Evolutionary conservation across 2,797 vertebrate genomes (phyloP).

Genomic region (Epinephelus awoara): DNA sequence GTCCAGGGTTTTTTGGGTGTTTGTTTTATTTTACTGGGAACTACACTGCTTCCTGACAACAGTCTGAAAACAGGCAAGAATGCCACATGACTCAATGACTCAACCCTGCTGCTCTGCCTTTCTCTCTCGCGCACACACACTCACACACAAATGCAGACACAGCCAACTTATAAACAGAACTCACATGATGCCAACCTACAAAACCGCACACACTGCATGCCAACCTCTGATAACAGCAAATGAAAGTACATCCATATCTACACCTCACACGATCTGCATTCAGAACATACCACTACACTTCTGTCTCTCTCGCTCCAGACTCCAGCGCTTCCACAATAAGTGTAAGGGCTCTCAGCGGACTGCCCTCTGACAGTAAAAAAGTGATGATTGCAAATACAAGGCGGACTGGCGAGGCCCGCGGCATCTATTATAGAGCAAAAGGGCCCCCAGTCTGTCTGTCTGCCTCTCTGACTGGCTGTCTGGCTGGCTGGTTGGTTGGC

Average conservation of each 20-base stretch:
- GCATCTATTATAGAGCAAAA: slow-evolving; percentile 86
- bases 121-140: slow-evolving; percentile 37
- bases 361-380: slow-evolving; percentile 89
- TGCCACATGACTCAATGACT: slow-evolving; percentile 83
- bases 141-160: slow-evolving; percentile 32
- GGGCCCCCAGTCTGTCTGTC: slow-evolving; percentile 80
- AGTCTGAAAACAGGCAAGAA: slow-evolving; percentile 85
- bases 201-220: slow-evolving; percentile 70
- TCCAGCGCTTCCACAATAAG: slow-evolving; percentile 84
- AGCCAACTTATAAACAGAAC: slow-evolving; percentile 72
- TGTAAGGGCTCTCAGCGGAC: slow-evolving; percentile 80
- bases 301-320: slow-evolving; percentile 71
- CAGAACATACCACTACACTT: slow-evolving; percentile 70
- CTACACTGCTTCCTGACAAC: slow-evolving; percentile 85
- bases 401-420: slow-evolving; percentile 83
- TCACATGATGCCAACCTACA: slow-evolving; percentile 72
- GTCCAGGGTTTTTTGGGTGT: slow-evolving; percentile 54
- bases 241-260: slow-evolving; percentile 72
- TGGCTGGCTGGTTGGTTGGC: slow-evolving; percentile 79
- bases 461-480: slow-evolving; percentile 74
- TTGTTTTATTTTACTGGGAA: slow-evolving; percentile 79
- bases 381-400: slow-evolving; percentile 90
- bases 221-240: slow-evolving; percentile 74
- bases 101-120: slow-evolving; percentile 69
- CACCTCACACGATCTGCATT: slow-evolving; percentile 70